Evolutionary conservation across 2,797 vertebrate genomes (phyloP).

Genomic region (Xiphophorus birchmanni): DNA sequence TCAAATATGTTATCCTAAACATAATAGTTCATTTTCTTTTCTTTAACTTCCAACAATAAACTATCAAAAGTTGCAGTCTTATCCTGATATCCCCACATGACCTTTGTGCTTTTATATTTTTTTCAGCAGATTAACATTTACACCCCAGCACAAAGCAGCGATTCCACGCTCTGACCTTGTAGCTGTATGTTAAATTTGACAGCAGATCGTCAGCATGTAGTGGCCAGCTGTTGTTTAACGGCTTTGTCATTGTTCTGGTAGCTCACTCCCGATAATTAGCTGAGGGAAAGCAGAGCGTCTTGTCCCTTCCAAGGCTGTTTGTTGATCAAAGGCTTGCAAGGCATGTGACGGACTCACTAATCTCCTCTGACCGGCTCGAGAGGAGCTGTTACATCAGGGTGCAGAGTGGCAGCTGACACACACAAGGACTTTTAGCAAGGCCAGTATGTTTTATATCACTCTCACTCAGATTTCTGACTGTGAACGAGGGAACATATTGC

Average conservation of each 20-base stretch:
- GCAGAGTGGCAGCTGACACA: conserved; percentile 57
- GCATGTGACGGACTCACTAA: conserved; percentile 52
- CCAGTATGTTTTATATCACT: conserved; percentile 23
- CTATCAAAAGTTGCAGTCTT: not conserved
- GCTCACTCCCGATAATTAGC: conserved; percentile 64
- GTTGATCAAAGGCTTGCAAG: conserved; percentile 74
- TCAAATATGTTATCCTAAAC: not conserved
- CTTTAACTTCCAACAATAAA: not conserved
- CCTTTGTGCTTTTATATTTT: conserved; percentile 3
- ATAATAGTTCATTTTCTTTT: not conserved
- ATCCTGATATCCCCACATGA: not conserved
- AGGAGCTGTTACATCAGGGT: conserved; percentile 33
- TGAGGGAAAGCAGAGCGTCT: conserved; percentile 53
- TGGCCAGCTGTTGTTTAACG: conserved; percentile 28
- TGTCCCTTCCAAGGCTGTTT: conserved; percentile 56
- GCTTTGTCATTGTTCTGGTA: conserved; percentile 49
- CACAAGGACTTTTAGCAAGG: conserved; percentile 37
- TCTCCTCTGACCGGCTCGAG: conserved; percentile 37
- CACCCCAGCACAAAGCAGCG: conserved; percentile 12
- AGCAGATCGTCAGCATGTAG: conserved; percentile 38
- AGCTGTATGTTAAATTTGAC: conserved; percentile 41
- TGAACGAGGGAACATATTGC: conserved; percentile 3
- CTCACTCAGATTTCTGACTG: conserved; percentile 17
- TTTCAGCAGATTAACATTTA: conserved; percentile 22
- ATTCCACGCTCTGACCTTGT: conserved; percentile 31